Evolutionary conservation across 2,797 vertebrate species (phyloP), one percentile per base, ranked within the genome.

Genomic region (Euthynnus affinis): DNA sequence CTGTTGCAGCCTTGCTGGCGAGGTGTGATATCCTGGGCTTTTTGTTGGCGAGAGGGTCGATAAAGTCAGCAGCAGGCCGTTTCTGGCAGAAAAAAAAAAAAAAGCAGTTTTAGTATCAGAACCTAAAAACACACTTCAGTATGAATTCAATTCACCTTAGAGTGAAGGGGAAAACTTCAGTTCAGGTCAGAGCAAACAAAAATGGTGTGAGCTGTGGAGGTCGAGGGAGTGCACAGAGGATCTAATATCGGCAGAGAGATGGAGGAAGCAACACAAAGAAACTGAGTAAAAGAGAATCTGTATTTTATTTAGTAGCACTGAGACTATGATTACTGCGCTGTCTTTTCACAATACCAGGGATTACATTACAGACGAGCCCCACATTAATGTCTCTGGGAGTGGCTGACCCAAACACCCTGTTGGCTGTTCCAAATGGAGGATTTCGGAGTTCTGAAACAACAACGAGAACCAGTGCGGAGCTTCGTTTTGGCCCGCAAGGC

Each of bases 21-120:
- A 98, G 89, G 74, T 98, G 98, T 0, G 98, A 99, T 90, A 99
- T 97, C 87, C 98, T 92, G 71, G 96, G 97, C 90, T 98, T 99
- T 89, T 99, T 99, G 94, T 93, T 97, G 89, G 91, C 93, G 59
- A 98, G 82, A 1, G 98, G 97, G 85, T 99, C 98, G 1, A 97
- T 98, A 80, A 98, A 98, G 17, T 99, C 98, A 17, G 91, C 93
- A 10, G 96, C 96, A 0, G 96, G 90, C 64, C 98, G 96, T 94
- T 99, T 99, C 98, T 99, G 88, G 72, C 0, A 87, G n/a, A 67
- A 70, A 37, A 53, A 44, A 65, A 49, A 73, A 67, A 66, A 69
- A 81, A 0, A 27, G 18, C 18, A 22, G 22, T 34, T 78, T 86
- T 48, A 89, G 48, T 23, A 40, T 23, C 20, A 32, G 23, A 71